Percentiles rank a stretch among this genome's conserved stretches.
phyloP scores from a whole-genome alignment of 2,113 vertebrate genomes.

The Jacana jacana region DNA sequence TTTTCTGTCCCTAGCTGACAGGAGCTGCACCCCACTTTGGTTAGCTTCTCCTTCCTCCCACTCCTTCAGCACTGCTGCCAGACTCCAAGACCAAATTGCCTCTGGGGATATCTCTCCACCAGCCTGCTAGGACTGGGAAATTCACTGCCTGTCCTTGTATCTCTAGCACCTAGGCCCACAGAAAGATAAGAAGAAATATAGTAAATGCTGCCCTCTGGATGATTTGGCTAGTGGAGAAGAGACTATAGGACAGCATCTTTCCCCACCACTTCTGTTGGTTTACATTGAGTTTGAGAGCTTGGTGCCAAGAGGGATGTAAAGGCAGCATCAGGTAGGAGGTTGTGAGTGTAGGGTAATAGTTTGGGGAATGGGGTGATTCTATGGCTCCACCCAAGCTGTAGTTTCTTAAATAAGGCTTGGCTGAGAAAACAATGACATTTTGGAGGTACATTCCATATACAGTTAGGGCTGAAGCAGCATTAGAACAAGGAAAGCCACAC shows the following conservation, averaged over 20 bases:
- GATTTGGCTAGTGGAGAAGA: not conserved
- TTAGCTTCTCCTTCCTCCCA: not conserved
- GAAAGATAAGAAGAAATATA: not conserved
- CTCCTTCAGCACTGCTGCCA: not conserved
- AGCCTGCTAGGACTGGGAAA: not conserved
- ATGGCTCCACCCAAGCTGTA: not conserved
- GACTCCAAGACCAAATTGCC: not conserved
- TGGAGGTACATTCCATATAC: not conserved
- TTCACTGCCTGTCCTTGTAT: not conserved
- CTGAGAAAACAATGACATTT: not conserved
- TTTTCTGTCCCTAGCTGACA: not conserved
- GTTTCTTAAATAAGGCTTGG: not conserved
- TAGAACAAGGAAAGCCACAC: not conserved
- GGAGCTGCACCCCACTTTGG: not conserved
- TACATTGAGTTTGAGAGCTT: not conserved
- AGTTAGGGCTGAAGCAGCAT: not conserved
- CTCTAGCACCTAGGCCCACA: not conserved
- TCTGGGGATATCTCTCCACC: not conserved
- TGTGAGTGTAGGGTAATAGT: not conserved
- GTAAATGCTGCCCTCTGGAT: not conserved
- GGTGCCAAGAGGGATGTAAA: not conserved
- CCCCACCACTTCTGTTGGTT: not conserved
- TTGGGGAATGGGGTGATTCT: not conserved
- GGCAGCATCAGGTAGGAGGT: not conserved
- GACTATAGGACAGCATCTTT: not conserved